Percentiles rank a stretch among this genome's conserved stretches.
phyloP scores from a whole-genome alignment of 2,888 invertebrate species.

The Helicoverpa assulta region DNA sequence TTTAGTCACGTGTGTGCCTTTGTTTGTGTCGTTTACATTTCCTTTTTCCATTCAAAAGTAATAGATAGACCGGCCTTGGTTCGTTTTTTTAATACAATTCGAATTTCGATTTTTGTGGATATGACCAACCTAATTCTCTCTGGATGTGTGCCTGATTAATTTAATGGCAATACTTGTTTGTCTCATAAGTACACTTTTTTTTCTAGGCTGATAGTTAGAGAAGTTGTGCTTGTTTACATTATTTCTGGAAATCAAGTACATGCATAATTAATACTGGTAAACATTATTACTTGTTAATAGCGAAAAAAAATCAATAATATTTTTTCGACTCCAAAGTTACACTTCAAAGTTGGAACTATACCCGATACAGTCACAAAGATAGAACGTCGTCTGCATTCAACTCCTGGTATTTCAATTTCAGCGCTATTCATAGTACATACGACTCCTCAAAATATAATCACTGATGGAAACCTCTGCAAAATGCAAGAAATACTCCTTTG shows the following conservation, averaged over 20 bases:
- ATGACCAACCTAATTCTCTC: too few species aligned
- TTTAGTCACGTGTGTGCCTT: too few species aligned
- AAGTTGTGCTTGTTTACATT: neutral
- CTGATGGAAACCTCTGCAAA: conserved; percentile 32
- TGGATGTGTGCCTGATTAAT: too few species aligned
- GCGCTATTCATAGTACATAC: conserved; percentile 10
- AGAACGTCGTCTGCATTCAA: conserved; percentile 7
- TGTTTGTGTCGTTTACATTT: too few species aligned
- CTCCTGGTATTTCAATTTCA: conserved; percentile 7
- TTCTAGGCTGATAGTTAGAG: too few species aligned
- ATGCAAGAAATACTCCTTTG: conserved; percentile 49
- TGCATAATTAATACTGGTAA: neutral
- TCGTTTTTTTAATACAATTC: too few species aligned
- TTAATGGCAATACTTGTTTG: too few species aligned
- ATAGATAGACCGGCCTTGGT: too few species aligned
- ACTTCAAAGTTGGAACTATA: conserved; percentile 3
- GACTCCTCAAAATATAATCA: conserved; percentile 13
- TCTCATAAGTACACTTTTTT: too few species aligned
- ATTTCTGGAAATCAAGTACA: neutral
- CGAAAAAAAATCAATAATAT: neutral
- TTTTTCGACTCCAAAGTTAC: neutral
- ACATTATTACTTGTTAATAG: neutral
- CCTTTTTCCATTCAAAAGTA: too few species aligned
- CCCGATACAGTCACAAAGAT: conserved; percentile 3
- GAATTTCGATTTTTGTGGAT: too few species aligned